These are phyloP conservation scores for Chlorodrepanis virens DNA, from an alignment of 2,113 vertebrate genomes.

Conservation along the genomic window DNA sequence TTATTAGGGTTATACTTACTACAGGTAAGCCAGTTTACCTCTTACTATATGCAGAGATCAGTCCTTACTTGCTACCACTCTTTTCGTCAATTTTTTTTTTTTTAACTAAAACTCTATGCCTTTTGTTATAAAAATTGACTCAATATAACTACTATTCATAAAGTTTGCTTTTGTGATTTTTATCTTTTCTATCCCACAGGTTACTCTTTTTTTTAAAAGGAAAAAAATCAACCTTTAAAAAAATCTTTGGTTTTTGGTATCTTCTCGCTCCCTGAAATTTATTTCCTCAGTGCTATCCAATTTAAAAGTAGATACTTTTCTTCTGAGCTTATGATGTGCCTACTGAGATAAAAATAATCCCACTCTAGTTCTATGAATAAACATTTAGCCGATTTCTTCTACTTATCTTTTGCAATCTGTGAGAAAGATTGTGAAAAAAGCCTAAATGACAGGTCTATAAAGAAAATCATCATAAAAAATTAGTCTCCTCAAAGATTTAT, in stretches of 20 bases:
- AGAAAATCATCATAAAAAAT: background rate
- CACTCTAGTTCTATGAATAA: background rate
- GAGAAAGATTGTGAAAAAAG: background rate
- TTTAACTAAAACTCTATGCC: background rate
- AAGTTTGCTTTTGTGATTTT: background rate
- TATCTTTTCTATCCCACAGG: background rate
- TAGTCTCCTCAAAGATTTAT: background rate
- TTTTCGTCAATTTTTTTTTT: background rate
- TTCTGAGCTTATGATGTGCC: background rate
- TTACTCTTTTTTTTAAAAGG: background rate
- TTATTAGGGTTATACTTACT: background rate
- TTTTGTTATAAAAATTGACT: background rate
- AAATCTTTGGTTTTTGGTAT: background rate
- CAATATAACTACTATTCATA: background rate
- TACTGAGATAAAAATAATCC: slow-evolving; percentile 40
- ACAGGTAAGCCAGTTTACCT: background rate
- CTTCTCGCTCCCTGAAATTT: background rate
- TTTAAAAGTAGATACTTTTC: background rate
- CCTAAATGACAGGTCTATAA: background rate
- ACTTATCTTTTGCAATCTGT: background rate
- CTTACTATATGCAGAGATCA: background rate
- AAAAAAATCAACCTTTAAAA: background rate
- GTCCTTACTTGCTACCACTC: background rate
- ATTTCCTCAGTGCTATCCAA: background rate
- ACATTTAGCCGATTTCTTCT: background rate